phyloP scores from a whole-genome alignment of 2,888 invertebrate genomes.

The Machimus rusticus region DNA sequence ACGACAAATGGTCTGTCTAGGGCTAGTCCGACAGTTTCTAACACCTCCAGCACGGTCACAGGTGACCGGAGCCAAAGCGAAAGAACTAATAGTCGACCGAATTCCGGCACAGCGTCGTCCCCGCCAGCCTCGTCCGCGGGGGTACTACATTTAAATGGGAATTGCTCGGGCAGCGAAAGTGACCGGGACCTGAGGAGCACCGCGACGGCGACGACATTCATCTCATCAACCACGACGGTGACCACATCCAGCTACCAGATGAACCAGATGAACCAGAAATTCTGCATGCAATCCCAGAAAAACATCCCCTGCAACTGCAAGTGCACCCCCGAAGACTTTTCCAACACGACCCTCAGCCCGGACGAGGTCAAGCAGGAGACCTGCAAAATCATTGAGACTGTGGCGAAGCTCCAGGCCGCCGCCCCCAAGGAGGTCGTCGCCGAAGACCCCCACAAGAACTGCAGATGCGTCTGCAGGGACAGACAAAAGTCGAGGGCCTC shows the following conservation, averaged over 20 bases:
- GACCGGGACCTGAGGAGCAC: constrained; percentile 12
- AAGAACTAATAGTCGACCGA: constrained; percentile 32
- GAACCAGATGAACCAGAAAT: neutral
- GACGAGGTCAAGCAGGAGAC: constrained; percentile 61
- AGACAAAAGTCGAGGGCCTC: neutral
- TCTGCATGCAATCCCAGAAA: constrained; percentile 11
- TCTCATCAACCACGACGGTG: constrained; percentile 6
- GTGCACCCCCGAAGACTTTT: constrained; percentile 60
- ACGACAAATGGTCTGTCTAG: constrained; percentile 9
- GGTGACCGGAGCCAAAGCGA: constrained; percentile 50
- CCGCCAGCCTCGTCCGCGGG: constrained; percentile 10
- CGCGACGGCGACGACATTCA: neutral
- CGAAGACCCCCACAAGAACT: constrained; percentile 51
- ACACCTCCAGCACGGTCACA: constrained; percentile 60
- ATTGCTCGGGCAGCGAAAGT: constrained; percentile 38
- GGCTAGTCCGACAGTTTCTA: constrained; percentile 55
- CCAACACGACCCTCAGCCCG: constrained; percentile 57
- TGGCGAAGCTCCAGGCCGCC: constrained; percentile 53
- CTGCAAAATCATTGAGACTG: constrained; percentile 59
- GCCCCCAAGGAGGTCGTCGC: constrained; percentile 38
- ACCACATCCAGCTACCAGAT: constrained; percentile 34
- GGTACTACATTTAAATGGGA: constrained; percentile 41
- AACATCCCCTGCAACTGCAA: constrained; percentile 58
- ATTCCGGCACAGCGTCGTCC: constrained; percentile 41
- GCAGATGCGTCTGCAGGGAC: constrained; percentile 53